Base-by-base conservation (phyloP, 2,113 vertebrate genomes). In the Pygathrix nemaeus region DNA sequence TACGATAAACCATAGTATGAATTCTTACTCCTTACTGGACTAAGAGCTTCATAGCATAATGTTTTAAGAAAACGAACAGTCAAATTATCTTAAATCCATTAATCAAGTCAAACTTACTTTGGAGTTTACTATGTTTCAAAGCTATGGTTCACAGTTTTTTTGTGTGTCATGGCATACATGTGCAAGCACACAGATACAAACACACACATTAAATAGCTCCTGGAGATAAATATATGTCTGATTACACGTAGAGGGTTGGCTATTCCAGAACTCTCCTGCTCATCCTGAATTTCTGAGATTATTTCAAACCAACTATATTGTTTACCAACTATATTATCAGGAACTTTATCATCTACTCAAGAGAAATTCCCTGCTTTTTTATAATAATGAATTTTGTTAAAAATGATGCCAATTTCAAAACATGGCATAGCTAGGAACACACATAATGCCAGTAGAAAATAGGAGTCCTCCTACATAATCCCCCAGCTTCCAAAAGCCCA, bases 351-450 rank as follows among this genome's bases (percentile, higher is more conserved):
- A 64, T 64, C 27, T 64, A 95, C 72, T 91, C 11, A 76, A 84
- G 78, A 79, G 43, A 83, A 68, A 43, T 35, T 70, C 35, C 52
- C 55, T 82, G 10, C 86, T 72, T 94, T 48, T 27, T 80, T 61
- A 40, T 27, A 75, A 32, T 2, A 43, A 68, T 59, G 35, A 88
- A 64, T 43, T 43, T 45, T 45, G 16, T 88, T 55, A 43, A 64
- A 66, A 85, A 45, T 14, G 32, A 9, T 13, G 23, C 43, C 40
- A 70, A 40, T 76, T 59, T 9, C 18, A 16, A 88, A 93, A 92
- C 7, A n/a, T 0, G 13, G 35, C 40, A 61, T 32, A 81, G 27
- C 27, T 86, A 79, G 75, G 30, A 70, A 70, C 16, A 43, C 27
- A 61, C 16, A 25, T 16, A 6, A 16, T 52, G 7, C 20, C 25